Percentiles rank a stretch among this genome's conserved stretches.
Evolutionary conservation across 2,888 invertebrate genomes (phyloP).

Genomic region (Pristionchus fissidentatus): DNA sequence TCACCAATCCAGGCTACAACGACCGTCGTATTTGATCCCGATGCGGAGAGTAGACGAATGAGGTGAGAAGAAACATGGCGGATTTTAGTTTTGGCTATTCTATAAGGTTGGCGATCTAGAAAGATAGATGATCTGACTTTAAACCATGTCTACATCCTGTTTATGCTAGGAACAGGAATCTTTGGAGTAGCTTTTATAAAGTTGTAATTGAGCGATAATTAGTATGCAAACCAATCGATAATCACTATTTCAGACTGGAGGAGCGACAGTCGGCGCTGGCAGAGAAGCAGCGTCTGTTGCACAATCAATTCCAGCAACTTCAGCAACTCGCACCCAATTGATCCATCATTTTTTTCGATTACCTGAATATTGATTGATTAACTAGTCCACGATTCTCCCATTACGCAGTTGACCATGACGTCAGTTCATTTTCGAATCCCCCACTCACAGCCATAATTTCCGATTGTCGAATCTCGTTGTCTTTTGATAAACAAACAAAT

Average conservation of each 20-base stretch:
- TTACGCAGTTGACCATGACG: background rate
- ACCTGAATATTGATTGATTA: background rate
- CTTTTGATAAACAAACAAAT: no score
- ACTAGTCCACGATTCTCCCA: background rate
- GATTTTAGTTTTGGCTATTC: background rate
- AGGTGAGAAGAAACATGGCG: background rate
- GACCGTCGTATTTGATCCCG: background rate
- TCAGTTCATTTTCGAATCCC: background rate
- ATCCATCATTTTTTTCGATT: no score
- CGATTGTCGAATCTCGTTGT: conserved; percentile 9
- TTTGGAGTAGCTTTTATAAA: background rate
- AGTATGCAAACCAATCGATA: background rate
- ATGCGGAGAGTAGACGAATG: background rate
- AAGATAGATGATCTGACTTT: no score
- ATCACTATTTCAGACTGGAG: conserved; percentile 60
- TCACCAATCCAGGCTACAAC: conserved; percentile 40
- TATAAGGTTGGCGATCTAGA: background rate
- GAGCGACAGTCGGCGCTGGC: conserved; percentile 63
- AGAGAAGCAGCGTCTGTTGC: conserved; percentile 67
- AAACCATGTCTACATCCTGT: no score
- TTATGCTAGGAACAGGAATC: background rate
- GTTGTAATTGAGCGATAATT: background rate
- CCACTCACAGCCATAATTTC: conserved; percentile 35
- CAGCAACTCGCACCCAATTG: conserved; percentile 55
- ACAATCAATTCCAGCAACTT: conserved; percentile 65